Conservation (phyloP, 2,888 invertebrate species). For the Linnaemya vulpina region DNA sequence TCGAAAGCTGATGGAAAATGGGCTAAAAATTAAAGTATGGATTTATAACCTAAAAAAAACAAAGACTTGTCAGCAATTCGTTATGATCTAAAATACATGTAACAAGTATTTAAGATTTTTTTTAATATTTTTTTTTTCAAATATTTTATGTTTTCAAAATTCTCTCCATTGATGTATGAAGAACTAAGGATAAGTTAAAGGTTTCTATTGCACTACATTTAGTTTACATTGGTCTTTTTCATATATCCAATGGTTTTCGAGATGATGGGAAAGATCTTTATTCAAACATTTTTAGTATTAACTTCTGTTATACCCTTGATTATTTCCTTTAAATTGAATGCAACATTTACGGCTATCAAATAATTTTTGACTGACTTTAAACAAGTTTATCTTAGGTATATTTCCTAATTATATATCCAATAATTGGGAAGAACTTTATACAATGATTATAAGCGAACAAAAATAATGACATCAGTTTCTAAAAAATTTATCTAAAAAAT, state of each 20-base stretch:
- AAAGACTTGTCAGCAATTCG: background rate
- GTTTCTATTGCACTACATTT: background rate
- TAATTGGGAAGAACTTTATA: slow-evolving; percentile 75
- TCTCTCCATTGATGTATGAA: background rate
- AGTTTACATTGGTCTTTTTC: slow-evolving; percentile 34
- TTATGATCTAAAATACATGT: background rate
- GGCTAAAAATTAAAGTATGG: slow-evolving; percentile 24
- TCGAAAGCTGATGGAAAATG: slow-evolving; percentile 67
- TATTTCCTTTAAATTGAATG: slow-evolving; percentile 42
- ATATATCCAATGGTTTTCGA: slow-evolving; percentile 68
- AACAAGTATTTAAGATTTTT: background rate
- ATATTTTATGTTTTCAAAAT: background rate
- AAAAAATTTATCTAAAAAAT: slow-evolving; percentile 75
- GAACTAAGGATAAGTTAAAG: background rate
- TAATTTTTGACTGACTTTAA: slow-evolving; percentile 82
- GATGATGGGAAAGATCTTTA: slow-evolving; percentile 43
- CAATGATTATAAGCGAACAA: slow-evolving; percentile 81
- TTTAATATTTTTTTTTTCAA: background rate
- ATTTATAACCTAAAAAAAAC: slow-evolving; percentile 4
- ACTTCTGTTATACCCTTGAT: slow-evolving; percentile 69
- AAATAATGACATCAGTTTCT: slow-evolving; percentile 82
- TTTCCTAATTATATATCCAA: slow-evolving; percentile 70
- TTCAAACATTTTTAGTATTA: slow-evolving; percentile 38
- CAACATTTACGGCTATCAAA: slow-evolving; percentile 64
- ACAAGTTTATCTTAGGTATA: slow-evolving; percentile 74